Evolutionary conservation across 2,888 invertebrate species (phyloP), one percentile per base, ranked within the genome.

Genomic region (Ectemnius cavifrons): DNA sequence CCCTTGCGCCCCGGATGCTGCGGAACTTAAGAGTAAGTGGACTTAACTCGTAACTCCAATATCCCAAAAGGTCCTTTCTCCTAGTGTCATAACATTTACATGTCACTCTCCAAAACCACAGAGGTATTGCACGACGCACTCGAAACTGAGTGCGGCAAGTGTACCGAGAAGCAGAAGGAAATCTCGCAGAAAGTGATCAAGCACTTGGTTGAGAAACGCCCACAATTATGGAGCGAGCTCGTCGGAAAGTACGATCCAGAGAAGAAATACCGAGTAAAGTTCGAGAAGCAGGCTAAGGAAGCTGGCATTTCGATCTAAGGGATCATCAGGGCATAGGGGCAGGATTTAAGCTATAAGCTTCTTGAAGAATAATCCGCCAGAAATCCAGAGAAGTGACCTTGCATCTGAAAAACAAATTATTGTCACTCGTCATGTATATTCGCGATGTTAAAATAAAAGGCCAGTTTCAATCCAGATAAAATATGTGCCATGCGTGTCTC

Each of bases 221-320:
- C 92, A 0, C 92, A 92, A 0, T 90, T 93, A 86, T 96, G 95
- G 94, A 92, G 92, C 6, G 91, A 93, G 69, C 89, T 96, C 18
- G 92, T 93, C 73, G 92, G 87, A n/a, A 95, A 94, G 89, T 96
- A 93, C 89, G 96, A 96, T 89, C 94, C 95, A 3, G 92, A 93
- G 0, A 94, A 94, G 27, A 88, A 91, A 60, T 96, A 94, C 92
- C 92, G 93, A 85, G 92, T 92, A 88, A 94, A 93, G 87, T 96
- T 95, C 90, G 93, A 93, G 79, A 92, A 92, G 0, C 92, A 93
- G 63, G 94, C 90, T 11, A 79, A 85, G 64, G 78, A 82, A 61
- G 76, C 73, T 4, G 88, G 88, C 67, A 81, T 90, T 62, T 27
- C 78, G 1, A 13, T 72, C 47, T 75, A 47, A 73, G 5, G 37